Base-by-base conservation (phyloP, 2,888 invertebrate genomes). In the Ceratothoa steindachneri region DNA sequence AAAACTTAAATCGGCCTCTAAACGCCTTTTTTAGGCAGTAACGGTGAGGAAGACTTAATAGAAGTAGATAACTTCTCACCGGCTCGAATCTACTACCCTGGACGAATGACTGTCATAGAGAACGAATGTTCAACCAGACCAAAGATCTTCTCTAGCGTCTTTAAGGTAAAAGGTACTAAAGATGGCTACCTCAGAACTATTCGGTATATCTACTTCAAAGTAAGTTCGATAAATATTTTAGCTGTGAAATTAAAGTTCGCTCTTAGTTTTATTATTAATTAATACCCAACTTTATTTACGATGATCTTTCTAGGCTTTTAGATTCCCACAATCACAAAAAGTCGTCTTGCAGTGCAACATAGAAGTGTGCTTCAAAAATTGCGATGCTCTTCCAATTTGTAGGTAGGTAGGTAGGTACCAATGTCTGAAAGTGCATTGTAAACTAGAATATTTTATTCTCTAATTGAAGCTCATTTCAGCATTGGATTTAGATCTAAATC, bases 291-390 rank as follows among this genome's bases (percentile, higher is more conserved):
- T n/a, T n/a, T n/a, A n/a, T n/a, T n/a, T n/a, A n/a, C n/a, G n/a
- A n/a, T n/a, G n/a, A n/a, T n/a, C n/a, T n/a, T n/a, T n/a, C n/a
- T 74, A 81, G 77, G 81, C 82, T 31, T 82, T 81, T 80, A 80
- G 81, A n/a, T 82, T 82, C 66, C 82, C 82, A 2, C 81, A 81
- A 3, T 79, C 80, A 12, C 51, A 72, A 1, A 80, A 80, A 12
- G 77, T 82, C 5, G 60, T 80, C n/a, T 72, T 82, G 2, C 80
- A 78, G 52, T 82, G 82, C 53, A 80, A 81, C 60, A 75, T 82
- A 22, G 81, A 82, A 69, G 77, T 82, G 19, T 82, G 82, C 68
- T 80, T 75, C 72, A 71, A 72, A 15, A 68, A 69, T 22, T 81
- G 81, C 52, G 74, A 71, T 15, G 70, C 69, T 9, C 71, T 69